Percentiles rank a stretch among this genome's conserved stretches.
Conservation (phyloP, 2,797 vertebrate species). For the Huso huso region DNA sequence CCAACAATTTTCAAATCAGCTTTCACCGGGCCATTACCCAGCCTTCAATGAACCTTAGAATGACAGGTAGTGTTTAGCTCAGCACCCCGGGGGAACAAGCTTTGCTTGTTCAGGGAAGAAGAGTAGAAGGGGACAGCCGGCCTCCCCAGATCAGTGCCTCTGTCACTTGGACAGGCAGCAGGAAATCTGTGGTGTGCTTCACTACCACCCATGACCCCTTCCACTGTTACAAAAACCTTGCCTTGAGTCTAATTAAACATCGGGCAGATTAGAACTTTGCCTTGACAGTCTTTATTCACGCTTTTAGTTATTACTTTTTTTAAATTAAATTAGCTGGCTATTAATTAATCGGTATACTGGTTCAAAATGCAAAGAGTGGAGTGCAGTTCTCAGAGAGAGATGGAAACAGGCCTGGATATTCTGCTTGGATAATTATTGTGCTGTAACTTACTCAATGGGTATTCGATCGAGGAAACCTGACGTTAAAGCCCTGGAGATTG, state of each 20-base stretch:
- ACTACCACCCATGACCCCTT: slow-evolving; percentile 35
- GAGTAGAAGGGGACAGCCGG: background rate
- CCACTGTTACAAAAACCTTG: slow-evolving; percentile 46
- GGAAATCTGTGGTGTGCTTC: background rate
- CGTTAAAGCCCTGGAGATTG: background rate
- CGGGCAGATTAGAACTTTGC: slow-evolving; percentile 66
- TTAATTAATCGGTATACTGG: slow-evolving; percentile 63
- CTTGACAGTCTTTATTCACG: slow-evolving; percentile 65
- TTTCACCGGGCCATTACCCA: background rate
- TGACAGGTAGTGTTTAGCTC: background rate
- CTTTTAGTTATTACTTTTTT: slow-evolving; percentile 68
- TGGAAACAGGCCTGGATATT: slow-evolving; percentile 1
- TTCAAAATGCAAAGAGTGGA: slow-evolving; percentile 32
- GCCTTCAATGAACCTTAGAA: background rate
- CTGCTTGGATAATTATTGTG: background rate
- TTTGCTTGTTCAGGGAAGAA: background rate
- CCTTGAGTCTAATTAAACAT: slow-evolving; percentile 61
- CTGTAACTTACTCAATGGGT: background rate
- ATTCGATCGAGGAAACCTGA: background rate
- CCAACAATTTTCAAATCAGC: too few species aligned
- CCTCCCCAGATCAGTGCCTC: background rate
- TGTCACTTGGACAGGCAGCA: background rate
- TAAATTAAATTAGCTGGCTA: slow-evolving; percentile 68
- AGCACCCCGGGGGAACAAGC: background rate
- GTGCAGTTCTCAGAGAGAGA: slow-evolving; percentile 15